Percentiles rank a stretch among this genome's conserved stretches.
These are phyloP conservation scores for Pycnonotus jocosus DNA, from an alignment of 2,113 vertebrate genomes.

Conservation along the genomic window DNA sequence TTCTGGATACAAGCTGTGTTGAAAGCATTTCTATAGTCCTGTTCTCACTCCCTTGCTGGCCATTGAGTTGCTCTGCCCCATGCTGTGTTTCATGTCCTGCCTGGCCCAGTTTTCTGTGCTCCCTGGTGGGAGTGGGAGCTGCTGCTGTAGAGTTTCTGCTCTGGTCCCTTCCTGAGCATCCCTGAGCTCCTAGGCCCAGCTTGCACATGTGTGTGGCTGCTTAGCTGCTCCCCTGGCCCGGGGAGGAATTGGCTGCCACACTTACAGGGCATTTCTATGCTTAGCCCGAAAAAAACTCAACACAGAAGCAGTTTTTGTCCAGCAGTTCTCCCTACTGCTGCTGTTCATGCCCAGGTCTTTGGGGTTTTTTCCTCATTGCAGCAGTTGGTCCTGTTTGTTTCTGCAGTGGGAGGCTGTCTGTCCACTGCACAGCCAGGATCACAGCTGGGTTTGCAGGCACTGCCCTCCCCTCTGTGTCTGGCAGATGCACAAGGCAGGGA, in stretches of 20 bases:
- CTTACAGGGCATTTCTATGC: not conserved
- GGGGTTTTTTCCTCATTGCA: not conserved
- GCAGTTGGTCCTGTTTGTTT: not conserved
- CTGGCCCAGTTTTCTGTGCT: not conserved
- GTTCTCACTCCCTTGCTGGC: not conserved
- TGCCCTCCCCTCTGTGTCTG: not conserved
- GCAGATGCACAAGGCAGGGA: not conserved
- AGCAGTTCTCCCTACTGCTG: not conserved
- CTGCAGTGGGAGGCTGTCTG: not conserved
- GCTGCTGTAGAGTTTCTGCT: not conserved
- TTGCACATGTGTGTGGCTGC: fast-evolving
- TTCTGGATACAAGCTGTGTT: not conserved
- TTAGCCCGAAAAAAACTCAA: not conserved
- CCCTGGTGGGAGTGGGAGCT: not conserved
- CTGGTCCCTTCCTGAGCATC: not conserved
- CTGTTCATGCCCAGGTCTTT: not conserved
- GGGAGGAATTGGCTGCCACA: not conserved
- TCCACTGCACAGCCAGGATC: not conserved
- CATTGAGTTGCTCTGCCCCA: not conserved
- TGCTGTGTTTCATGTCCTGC: not conserved
- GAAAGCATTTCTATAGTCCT: not conserved
- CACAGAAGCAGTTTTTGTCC: not conserved
- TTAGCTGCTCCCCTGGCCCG: not conserved
- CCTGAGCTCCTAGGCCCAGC: not conserved
- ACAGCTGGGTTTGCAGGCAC: not conserved